Evolutionary conservation across 2,888 invertebrate genomes (phyloP).

Genomic region (Eulithis prunata): DNA sequence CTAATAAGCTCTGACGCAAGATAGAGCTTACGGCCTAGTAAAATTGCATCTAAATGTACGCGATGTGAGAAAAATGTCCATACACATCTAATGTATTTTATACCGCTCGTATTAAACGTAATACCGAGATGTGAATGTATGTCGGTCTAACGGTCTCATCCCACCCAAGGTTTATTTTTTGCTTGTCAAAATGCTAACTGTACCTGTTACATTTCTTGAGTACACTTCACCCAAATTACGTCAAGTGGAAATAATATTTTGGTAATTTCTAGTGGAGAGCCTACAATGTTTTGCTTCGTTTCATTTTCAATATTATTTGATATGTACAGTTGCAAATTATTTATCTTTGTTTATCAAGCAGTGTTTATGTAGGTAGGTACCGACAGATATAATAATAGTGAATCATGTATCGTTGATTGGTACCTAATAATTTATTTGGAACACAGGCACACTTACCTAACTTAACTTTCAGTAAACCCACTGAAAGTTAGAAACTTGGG

Average conservation of each 20-base stretch:
- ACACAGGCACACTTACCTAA: no score
- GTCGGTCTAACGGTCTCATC: conserved; percentile 64
- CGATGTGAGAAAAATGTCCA: no score
- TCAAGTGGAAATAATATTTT: conserved; percentile 47
- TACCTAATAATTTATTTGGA: no score
- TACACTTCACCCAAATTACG: conserved; percentile 53
- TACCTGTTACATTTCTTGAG: conserved; percentile 62
- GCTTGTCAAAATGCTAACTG: conserved; percentile 77
- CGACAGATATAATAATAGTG: no score
- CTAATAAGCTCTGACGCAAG: no score
- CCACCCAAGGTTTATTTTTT: conserved; percentile 66
- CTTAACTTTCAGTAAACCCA: no score
- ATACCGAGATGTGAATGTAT: conserved; percentile 49
- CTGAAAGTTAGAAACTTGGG: no score
- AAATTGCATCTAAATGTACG: no score
- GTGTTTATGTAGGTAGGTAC: no score
- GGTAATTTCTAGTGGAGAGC: conserved; percentile 34
- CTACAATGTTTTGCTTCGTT: background rate
- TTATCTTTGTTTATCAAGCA: background rate
- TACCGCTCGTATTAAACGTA: conserved; percentile 31
- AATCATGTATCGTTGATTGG: no score
- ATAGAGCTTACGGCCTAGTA: no score
- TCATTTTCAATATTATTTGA: conserved; percentile 1
- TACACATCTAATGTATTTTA: conserved; percentile 8
- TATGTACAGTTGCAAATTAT: background rate